phyloP scores from a whole-genome alignment of 2,113 vertebrate species.

The Hystrix cristata region DNA sequence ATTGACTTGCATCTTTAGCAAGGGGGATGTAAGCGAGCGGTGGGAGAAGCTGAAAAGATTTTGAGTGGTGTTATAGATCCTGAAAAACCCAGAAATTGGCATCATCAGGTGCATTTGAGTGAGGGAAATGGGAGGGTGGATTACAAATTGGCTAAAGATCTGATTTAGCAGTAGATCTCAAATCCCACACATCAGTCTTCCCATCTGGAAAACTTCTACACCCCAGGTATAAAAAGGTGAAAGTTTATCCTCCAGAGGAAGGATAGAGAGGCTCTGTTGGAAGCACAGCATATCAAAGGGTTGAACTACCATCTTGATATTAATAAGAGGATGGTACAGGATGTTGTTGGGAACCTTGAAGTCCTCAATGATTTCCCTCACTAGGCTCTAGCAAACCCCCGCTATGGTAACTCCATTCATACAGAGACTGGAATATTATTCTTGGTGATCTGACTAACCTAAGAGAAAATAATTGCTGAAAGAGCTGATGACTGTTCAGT shows the following conservation, averaged over 20 bases:
- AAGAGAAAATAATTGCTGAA: constrained; percentile 10
- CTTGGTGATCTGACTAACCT: neutral
- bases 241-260: neutral
- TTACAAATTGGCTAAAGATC: neutral
- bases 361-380: neutral
- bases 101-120: neutral
- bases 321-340: neutral
- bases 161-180: neutral
- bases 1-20: neutral
- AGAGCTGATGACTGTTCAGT: neutral
- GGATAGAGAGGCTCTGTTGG: neutral
- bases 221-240: neutral
- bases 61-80: neutral
- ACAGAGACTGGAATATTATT: constrained; percentile 3
- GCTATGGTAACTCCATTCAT: neutral
- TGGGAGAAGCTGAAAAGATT: neutral
- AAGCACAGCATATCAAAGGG: neutral
- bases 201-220: neutral
- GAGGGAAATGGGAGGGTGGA: neutral
- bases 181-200: neutral
- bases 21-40: neutral
- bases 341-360: neutral
- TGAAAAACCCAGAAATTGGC: neutral
- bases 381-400: neutral
- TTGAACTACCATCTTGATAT: neutral